A percentile compares a stretch with the other conserved stretches of the same genome.
Evolutionary conservation across 2,113 vertebrate genomes (phyloP).

Genomic region (Heptranchias perlo): DNA sequence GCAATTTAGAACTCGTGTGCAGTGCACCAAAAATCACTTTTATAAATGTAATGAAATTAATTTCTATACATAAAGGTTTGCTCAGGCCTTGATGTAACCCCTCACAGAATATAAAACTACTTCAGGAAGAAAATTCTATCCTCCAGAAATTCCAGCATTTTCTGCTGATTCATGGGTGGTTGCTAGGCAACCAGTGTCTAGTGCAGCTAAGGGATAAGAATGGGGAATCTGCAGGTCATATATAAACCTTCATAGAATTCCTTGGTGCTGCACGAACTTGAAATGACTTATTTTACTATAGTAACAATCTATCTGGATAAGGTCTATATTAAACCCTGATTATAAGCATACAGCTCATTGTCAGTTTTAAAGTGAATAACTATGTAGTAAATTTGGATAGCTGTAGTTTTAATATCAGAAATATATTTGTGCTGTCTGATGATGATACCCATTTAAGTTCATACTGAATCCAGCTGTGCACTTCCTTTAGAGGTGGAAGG

Average conservation of each 20-base stretch:
- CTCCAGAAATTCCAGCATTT: constrained; percentile 39
- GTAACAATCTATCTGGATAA: not conserved
- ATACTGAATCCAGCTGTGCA: not conserved
- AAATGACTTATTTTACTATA: not conserved
- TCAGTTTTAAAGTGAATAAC: not conserved
- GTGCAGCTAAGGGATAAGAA: constrained; percentile 38
- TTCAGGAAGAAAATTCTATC: constrained; percentile 13
- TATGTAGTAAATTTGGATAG: not conserved
- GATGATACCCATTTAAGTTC: not conserved
- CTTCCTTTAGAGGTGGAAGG: not conserved
- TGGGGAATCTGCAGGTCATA: not conserved
- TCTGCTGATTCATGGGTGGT: constrained; percentile 47
- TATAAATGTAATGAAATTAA: not conserved
- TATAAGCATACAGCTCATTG: not conserved
- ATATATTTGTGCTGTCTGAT: not conserved
- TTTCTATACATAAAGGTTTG: not conserved
- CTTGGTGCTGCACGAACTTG: not conserved
- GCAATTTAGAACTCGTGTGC: constrained; percentile 39
- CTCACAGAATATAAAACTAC: not conserved
- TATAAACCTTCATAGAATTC: not conserved
- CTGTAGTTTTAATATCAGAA: not conserved
- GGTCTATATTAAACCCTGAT: not conserved
- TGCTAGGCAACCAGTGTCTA: constrained; percentile 46
- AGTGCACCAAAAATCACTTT: not conserved
- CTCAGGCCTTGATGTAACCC: not conserved